Evolutionary conservation across 1,140 invertebrate species (phyloP), one percentile per base, ranked within the genome.

Genomic region (Drosophila sulfurigaster): DNA sequence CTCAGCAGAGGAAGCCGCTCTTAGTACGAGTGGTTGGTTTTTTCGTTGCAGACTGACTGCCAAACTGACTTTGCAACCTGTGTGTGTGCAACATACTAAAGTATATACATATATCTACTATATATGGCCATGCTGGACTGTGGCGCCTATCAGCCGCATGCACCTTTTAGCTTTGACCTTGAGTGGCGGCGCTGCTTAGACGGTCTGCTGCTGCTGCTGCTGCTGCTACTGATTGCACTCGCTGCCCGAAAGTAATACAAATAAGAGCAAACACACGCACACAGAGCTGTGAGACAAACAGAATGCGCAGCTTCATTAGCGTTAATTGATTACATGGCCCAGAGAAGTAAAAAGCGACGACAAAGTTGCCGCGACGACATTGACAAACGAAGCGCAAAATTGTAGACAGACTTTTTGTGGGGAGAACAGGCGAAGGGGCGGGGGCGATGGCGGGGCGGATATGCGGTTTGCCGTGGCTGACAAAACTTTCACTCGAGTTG

Each of bases 311-410:
- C 78, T 89, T 89, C 85, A 89, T 89, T 89, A 89, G 81, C 79
- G 81, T 76, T 89, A 89, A 89, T 89, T 89, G 88, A 89, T 89
- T 85, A 80, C 63, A 79, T 79, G 75, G 78, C 75, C 85, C 71
- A 66, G 69, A 83, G 81, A 81, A 83, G 83, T 66, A 71, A 48
- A 51, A 67, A 62, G 70, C 75, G 38, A 69, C 63, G 41, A 70
- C 52, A 70, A 88, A 78, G 60, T 89, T 78, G 41, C 62, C 16
- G 52, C 62, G 52, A 75, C 78, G 78, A 79, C 81, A 85, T 85
- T 88, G 85, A 85, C 85, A 88, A 88, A 89, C 83, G 78, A 75
- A 89, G 85, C 83, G 78, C 70, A 59, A 88, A 88, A 89, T 81
- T 81, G 81, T 66, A 78, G 66, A 89, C 68, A 67, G 32, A 48